A percentile compares a stretch with the other conserved stretches of the same genome.
These are phyloP conservation scores for Acromyrmex heyeri DNA, from an alignment of 1,140 invertebrate species.

Conservation along the genomic window DNA sequence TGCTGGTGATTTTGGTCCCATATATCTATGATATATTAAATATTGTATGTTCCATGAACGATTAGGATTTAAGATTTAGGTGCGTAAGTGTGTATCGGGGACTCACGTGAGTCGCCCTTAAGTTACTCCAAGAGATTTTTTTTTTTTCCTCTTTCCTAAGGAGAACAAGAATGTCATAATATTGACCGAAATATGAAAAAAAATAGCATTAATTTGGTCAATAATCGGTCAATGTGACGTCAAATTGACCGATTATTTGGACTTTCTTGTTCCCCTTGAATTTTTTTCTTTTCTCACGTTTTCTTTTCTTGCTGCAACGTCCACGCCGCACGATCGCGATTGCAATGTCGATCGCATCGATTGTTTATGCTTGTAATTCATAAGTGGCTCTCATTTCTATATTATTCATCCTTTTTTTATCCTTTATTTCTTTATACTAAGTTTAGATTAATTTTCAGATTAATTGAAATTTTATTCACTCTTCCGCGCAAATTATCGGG, in stretches of 20 bases:
- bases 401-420: neutral
- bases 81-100: slow-evolving; percentile 66
- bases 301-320: neutral
- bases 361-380: neutral
- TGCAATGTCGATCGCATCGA: slow-evolving; percentile 20
- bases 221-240: no score
- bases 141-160: neutral
- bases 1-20: slow-evolving; percentile 92
- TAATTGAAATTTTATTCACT: neutral
- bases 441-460: slow-evolving; percentile 3
- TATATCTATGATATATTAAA: slow-evolving; percentile 98
- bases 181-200: no score
- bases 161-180: no score
- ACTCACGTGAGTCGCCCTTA: slow-evolving; percentile 81
- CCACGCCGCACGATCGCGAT: neutral
- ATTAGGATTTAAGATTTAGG: slow-evolving; percentile 79
- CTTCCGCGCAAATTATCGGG: neutral
- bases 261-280: no score
- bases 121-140: slow-evolving; percentile 73
- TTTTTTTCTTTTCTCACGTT: neutral
- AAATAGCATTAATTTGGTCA: no score
- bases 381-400: neutral
- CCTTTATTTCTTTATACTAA: neutral
- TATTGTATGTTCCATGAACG: slow-evolving; percentile 97
- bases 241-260: no score